Conservation (phyloP, 2,888 invertebrate genomes). For the Dyspetes luteomarginatus region DNA sequence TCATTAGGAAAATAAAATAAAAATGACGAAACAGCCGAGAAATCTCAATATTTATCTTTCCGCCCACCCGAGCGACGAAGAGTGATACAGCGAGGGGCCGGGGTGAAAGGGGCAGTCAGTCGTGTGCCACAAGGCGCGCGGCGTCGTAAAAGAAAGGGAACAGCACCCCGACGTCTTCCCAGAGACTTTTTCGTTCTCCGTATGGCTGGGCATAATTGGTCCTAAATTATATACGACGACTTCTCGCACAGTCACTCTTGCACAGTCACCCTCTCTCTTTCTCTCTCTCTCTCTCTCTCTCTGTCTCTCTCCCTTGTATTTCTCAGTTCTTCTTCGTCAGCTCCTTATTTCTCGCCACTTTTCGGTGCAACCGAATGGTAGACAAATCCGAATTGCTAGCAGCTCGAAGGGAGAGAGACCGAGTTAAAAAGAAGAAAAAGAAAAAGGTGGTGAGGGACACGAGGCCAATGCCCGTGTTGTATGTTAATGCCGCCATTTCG, state of each 20-base stretch:
- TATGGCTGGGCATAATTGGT: constrained; percentile 69
- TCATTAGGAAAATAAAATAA: constrained; percentile 9
- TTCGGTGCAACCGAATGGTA: constrained; percentile 66
- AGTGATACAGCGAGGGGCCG: constrained; percentile 43
- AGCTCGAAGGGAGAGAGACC: constrained; percentile 64
- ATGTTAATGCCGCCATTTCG: constrained; percentile 76
- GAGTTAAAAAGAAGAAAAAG: constrained; percentile 62
- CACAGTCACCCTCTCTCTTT: constrained; percentile 23
- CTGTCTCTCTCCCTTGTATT: constrained; percentile 23
- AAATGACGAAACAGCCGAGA: constrained; percentile 63
- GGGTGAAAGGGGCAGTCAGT: constrained; percentile 32
- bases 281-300: constrained; percentile 23
- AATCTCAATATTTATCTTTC: constrained; percentile 77
- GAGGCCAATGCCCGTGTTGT: constrained; percentile 79
- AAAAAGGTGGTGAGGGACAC: constrained; percentile 67
- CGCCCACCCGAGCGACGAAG: constrained; percentile 70
- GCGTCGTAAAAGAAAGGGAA: constrained; percentile 62
- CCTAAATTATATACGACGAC: constrained; percentile 70
- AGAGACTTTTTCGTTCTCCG: constrained; percentile 56
- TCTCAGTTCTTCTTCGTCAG: constrained; percentile 13
- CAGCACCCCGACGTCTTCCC: constrained; percentile 40
- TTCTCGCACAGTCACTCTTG: constrained; percentile 49
- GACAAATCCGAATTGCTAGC: constrained; percentile 74
- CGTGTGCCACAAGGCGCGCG: constrained; percentile 59
- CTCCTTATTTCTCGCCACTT: constrained; percentile 69